Conservation (phyloP, 1,140 invertebrate species). For the Matsumurasca onukii region DNA sequence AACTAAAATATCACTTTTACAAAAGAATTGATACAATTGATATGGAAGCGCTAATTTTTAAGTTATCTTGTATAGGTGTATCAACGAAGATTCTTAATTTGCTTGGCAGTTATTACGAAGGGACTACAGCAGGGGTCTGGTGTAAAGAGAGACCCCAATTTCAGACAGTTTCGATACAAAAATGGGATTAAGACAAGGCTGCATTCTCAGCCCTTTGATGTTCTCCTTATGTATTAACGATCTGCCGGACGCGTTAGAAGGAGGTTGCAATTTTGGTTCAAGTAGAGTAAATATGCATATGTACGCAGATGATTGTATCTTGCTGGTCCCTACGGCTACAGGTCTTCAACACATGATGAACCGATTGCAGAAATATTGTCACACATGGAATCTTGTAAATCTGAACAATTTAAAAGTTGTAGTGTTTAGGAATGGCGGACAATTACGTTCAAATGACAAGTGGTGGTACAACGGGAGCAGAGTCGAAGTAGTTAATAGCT, state of each 20-base stretch:
- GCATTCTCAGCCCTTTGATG: neutral
- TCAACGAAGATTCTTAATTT: neutral
- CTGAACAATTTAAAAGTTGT: neutral
- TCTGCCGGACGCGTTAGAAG: neutral
- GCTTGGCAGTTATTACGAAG: neutral
- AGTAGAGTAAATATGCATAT: neutral
- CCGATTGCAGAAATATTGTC: neutral
- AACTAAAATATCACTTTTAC: too few relatives aligned
- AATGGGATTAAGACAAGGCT: neutral
- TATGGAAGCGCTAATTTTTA: neutral
- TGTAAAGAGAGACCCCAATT: neutral
- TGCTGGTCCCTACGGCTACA: neutral
- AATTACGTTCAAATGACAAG: neutral
- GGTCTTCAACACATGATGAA: neutral
- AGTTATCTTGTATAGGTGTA: neutral
- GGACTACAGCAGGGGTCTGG: neutral
- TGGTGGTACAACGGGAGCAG: neutral
- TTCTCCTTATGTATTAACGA: neutral
- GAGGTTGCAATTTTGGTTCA: neutral
- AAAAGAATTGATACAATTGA: too few relatives aligned
- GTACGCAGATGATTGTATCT: neutral
- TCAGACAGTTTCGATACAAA: neutral
- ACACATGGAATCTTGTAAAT: neutral
- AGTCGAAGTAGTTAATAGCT: neutral
- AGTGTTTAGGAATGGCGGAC: neutral